Conservation (phyloP, 2,797 vertebrate species). For the Remorina albescens region DNA sequence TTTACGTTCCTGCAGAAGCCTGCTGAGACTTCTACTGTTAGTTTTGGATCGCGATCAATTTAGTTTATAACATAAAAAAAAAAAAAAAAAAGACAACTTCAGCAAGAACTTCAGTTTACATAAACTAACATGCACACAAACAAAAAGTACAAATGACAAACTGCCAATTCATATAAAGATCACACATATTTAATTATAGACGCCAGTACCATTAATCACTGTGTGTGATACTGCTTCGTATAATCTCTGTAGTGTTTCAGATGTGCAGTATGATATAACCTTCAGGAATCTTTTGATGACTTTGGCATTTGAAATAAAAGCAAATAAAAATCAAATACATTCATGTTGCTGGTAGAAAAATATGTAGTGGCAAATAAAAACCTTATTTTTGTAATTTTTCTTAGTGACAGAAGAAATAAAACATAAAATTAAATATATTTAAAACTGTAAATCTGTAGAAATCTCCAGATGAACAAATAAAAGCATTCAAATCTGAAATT, state of each 20-base stretch:
- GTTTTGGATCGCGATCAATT: slow-evolving; percentile 49
- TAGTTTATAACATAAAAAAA: slow-evolving; percentile 6
- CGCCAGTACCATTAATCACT: slow-evolving; percentile 39
- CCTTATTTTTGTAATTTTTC: not conserved
- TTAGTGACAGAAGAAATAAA: not conserved
- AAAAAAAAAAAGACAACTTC: slow-evolving; percentile 39
- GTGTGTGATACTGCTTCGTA: slow-evolving; percentile 37
- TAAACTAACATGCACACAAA: slow-evolving; percentile 36
- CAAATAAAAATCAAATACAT: slow-evolving; percentile 53
- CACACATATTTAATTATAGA: slow-evolving; percentile 70
- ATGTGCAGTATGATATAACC: slow-evolving; percentile 12
- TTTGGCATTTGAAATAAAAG: slow-evolving; percentile 49
- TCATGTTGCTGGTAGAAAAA: slow-evolving; percentile 49
- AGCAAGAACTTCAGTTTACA: slow-evolving; percentile 39
- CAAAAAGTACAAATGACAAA: slow-evolving; percentile 36
- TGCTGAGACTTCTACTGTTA: slow-evolving; percentile 38
- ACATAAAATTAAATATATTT: slow-evolving; percentile 7
- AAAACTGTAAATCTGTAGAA: not conserved
- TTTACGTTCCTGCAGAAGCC: slow-evolving; percentile 45
- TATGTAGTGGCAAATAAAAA: slow-evolving; percentile 21
- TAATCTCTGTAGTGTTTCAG: slow-evolving; percentile 41
- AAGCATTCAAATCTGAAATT: not conserved
- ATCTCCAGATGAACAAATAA: slow-evolving; percentile 1
- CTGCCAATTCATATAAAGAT: slow-evolving; percentile 25
- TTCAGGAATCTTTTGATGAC: not conserved